Conservation (phyloP, 2,797 vertebrate species). For the Nyctalus aviator region DNA sequence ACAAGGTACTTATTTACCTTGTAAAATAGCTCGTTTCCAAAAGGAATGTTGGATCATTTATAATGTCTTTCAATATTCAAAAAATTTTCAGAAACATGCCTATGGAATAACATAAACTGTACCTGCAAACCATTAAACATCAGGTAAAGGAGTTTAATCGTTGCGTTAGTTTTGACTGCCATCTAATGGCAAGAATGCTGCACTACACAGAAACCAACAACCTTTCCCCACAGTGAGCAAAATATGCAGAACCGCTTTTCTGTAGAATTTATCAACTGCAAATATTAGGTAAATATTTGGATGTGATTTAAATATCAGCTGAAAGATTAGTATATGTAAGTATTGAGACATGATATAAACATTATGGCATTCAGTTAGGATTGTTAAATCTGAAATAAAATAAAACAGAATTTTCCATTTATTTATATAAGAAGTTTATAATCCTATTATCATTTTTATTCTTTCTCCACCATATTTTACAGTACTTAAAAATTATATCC, state of each 20-base stretch:
- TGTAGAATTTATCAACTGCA: constrained; percentile 3
- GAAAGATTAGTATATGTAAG: neutral
- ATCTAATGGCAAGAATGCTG: constrained; percentile 69
- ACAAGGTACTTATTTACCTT: neutral
- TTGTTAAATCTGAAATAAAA: constrained; percentile 35
- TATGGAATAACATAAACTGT: neutral
- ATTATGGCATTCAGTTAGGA: constrained; percentile 44
- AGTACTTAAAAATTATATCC: constrained; percentile 22
- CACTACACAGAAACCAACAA: neutral
- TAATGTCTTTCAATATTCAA: neutral
- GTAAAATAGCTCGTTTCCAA: constrained; percentile 46
- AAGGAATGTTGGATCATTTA: constrained; percentile 4
- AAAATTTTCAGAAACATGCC: constrained; percentile 30
- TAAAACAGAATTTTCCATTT: neutral
- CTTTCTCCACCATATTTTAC: neutral
- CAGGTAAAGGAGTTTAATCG: neutral
- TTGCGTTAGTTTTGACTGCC: constrained; percentile 72
- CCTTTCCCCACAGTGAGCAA: neutral
- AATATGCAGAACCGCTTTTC: constrained; percentile 14
- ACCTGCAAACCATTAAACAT: neutral
- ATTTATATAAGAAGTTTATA: constrained; percentile 23
- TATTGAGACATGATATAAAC: constrained; percentile 14
- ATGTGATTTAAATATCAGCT: constrained; percentile 20
- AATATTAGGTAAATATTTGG: constrained; percentile 32
- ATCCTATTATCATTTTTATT: constrained; percentile 16